Percentiles rank a stretch among this genome's conserved stretches.
Evolutionary conservation across 2,113 vertebrate genomes (phyloP).

Genomic region (Lipophrys pholis): DNA sequence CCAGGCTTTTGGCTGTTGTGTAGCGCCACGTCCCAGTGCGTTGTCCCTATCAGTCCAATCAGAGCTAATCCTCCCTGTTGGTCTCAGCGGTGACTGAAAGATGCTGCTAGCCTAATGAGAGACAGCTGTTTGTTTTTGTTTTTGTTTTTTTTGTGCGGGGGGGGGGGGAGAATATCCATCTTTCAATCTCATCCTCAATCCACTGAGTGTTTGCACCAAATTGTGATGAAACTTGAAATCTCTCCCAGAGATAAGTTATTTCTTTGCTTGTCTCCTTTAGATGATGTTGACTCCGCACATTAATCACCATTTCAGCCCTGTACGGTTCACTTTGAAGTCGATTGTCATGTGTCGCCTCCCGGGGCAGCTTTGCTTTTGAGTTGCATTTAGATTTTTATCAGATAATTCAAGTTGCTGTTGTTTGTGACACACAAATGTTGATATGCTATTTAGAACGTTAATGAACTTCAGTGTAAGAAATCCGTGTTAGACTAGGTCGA

Average conservation of each 20-base stretch:
- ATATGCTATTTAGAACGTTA: conserved; percentile 56
- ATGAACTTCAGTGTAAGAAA: conserved; percentile 52
- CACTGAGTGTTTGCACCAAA: conserved; percentile 62
- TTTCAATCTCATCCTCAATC: conserved; percentile 52
- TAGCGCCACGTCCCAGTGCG: conserved; percentile 73
- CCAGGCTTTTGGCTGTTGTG: conserved; percentile 77
- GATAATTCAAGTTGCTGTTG: conserved; percentile 76
- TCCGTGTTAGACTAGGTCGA: conserved; percentile 48
- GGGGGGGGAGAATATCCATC: conserved; percentile 42
- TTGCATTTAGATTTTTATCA: conserved; percentile 75
- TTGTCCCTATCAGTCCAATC: conserved; percentile 81
- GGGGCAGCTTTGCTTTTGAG: conserved; percentile 62
- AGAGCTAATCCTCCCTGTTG: conserved; percentile 82
- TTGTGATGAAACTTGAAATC: conserved; percentile 74
- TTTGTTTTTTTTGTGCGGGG: neutral
- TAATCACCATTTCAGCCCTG: conserved; percentile 69
- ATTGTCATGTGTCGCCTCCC: conserved; percentile 45
- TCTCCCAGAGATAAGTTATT: conserved; percentile 74
- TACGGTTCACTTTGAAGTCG: conserved; percentile 66
- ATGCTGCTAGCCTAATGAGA: conserved; percentile 85
- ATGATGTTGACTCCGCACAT: conserved; percentile 59
- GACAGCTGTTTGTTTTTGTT: conserved; percentile 79
- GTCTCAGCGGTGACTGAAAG: conserved; percentile 82
- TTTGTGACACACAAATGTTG: conserved; percentile 67
- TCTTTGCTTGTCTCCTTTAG: conserved; percentile 54